A percentile compares a stretch with the other conserved stretches of the same genome.
Evolutionary conservation across 2,797 vertebrate species (phyloP).

Genomic region (Cetoscarus ocellatus): DNA sequence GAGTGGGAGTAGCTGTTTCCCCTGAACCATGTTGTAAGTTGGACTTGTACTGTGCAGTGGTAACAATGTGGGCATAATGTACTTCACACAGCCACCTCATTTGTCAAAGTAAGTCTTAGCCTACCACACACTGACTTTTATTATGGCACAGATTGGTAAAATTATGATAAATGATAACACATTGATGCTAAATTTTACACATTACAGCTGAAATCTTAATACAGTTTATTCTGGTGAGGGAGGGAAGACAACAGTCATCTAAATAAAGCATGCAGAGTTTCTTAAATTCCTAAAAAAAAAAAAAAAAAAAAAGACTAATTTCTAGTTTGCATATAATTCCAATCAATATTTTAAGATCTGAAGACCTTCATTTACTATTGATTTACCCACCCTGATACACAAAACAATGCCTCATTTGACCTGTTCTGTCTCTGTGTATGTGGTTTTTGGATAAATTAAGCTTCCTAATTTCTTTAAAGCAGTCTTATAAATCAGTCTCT

Average conservation of each 20-base stretch:
- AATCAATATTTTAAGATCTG: too few relatives aligned
- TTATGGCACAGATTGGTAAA: conserved; percentile 27
- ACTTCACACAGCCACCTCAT: conserved; percentile 29
- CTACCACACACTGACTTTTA: conserved; percentile 33
- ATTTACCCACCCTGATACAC: too few relatives aligned
- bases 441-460: too few relatives aligned
- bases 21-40: conserved; percentile 41
- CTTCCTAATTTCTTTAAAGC: too few relatives aligned
- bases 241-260: conserved; percentile 35
- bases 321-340: too few relatives aligned
- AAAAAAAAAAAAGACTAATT: conserved; percentile 18
- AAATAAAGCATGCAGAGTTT: conserved; percentile 36
- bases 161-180: conserved; percentile 64
- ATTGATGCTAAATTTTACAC: conserved; percentile 66
- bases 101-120: conserved; percentile 45
- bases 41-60: conserved; percentile 18
- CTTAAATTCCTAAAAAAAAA: too few relatives aligned
- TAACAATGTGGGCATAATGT: conserved; percentile 39
- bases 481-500: too few relatives aligned
- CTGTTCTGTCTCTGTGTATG: too few relatives aligned
- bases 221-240: conserved; percentile 66
- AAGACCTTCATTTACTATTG: too few relatives aligned
- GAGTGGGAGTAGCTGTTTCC: conserved; percentile 43
- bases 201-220: conserved; percentile 65
- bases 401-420: too few relatives aligned